Evolutionary conservation across 2,113 vertebrate species (phyloP), one percentile per base, ranked within the genome.

Genomic region (Ailurus styani): DNA sequence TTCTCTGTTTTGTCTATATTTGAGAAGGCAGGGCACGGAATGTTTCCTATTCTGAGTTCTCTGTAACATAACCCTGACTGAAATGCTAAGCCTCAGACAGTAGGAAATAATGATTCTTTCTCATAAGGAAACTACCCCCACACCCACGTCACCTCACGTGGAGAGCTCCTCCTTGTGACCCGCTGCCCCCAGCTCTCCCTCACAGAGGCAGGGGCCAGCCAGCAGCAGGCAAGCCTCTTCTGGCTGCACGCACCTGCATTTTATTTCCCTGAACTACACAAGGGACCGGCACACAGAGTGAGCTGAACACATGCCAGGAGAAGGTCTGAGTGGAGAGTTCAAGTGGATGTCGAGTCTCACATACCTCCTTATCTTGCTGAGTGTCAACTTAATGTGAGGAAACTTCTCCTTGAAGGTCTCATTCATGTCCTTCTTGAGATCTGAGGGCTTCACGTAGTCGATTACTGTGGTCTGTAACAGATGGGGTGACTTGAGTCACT

Each of bases 361-460:
- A 0, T 99, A 99, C 99, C 99, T 99, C 98, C 99, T 98, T 94
- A 99, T 99, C 98, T 99, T 99, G 99, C 99, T 99, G 97, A 99
- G 99, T 0, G 99, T 99, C 66, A 99, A 98, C 90, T 99, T 99
- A 95, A 99, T 99, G 98, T 99, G 99, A 96, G 99, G 99, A 98
- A 99, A 99, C 98, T 99, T 99, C 98, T 99, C 99, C 97, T 99
- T 99, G 97, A 99, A 99, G 15, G 99, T 99, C 98, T 99, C 99
- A 0, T 99, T 99, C 99, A 99, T 99, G 99, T 99, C 99, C 97
- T 99, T 99, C 98, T 99, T 99, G 97, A 99, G 99, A 98, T 99
- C 99, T 0, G 99, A 99, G 92, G 99, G 99, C 98, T 99, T 99
- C 98, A 99, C 99, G 0, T 99, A 99, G 98, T 99, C 99, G 34